These are phyloP conservation scores for Syritta pipiens DNA, from an alignment of 2,888 invertebrate species.

Conservation along the genomic window DNA sequence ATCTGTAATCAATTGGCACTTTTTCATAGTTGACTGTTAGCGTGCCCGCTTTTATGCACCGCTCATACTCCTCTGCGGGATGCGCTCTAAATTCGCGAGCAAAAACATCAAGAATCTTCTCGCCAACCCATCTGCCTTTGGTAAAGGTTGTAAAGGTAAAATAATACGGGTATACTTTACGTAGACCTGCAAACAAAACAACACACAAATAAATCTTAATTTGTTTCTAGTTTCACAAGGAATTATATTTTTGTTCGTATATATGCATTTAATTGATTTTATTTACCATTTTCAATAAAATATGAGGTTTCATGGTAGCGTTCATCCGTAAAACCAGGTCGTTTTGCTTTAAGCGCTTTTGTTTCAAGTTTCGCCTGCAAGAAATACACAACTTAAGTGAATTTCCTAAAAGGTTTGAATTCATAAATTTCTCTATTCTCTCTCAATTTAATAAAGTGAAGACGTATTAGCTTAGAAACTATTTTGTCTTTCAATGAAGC, in stretches of 20 bases:
- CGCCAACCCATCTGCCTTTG: constrained; percentile 97
- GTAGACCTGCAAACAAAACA: constrained; percentile 82
- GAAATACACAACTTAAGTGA: constrained; percentile 37
- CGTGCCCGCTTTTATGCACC: constrained; percentile 94
- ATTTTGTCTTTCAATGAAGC: too few species aligned
- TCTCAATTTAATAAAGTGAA: too few species aligned
- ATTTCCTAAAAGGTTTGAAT: too few species aligned
- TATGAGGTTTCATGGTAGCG: constrained; percentile 96
- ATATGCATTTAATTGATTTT: constrained; percentile 30
- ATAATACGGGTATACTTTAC: constrained; percentile 98
- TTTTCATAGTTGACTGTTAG: constrained; percentile 96
- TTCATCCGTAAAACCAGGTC: constrained; percentile 95
- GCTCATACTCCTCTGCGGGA: constrained; percentile 94
- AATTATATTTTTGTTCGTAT: neutral
- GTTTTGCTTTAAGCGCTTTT: constrained; percentile 93
- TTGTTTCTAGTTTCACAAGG: neutral
- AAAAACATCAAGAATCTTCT: constrained; percentile 94
- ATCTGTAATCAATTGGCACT: constrained; percentile 93
- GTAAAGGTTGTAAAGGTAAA: constrained; percentile 98
- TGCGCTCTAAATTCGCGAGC: constrained; percentile 96
- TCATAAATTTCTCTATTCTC: too few species aligned
- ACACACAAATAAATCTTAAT: neutral
- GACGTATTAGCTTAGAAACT: too few species aligned
- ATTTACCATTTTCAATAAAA: constrained; percentile 96
- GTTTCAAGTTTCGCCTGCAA: constrained; percentile 88